Evolutionary conservation across 2,888 invertebrate species (phyloP).

Genomic region (Diarsia rubi): DNA sequence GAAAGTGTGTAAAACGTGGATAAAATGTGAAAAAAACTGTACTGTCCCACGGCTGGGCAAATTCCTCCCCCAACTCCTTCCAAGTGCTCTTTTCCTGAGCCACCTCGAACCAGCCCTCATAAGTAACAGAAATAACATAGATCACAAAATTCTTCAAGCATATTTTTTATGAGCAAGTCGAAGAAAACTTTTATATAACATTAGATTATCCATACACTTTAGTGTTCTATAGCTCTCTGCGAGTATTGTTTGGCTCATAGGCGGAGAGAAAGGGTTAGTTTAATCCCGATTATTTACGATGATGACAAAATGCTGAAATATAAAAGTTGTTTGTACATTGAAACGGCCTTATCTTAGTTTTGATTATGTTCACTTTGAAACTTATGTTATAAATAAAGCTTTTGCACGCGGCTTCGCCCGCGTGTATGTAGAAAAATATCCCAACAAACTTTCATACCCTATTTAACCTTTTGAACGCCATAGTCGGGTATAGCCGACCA

Average conservation of each 20-base stretch:
- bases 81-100: too few relatives aligned
- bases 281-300: slow-evolving; percentile 14
- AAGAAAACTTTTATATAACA: slow-evolving; percentile 16
- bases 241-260: slow-evolving; percentile 20
- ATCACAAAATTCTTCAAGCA: background rate
- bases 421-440: too few relatives aligned
- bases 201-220: slow-evolving; percentile 14
- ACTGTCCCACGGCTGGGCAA: too few relatives aligned
- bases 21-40: too few relatives aligned
- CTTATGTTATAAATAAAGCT: background rate
- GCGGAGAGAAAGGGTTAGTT: background rate
- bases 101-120: too few relatives aligned
- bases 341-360: background rate
- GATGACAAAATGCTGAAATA: background rate
- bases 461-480: too few relatives aligned
- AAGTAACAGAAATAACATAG: background rate
- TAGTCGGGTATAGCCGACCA: too few relatives aligned
- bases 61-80: too few relatives aligned
- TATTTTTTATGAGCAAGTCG: slow-evolving; percentile 5
- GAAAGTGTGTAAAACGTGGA: too few relatives aligned
- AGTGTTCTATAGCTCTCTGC: background rate
- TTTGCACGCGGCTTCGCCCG: too few relatives aligned
- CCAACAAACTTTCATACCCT: too few relatives aligned
- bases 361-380: background rate
- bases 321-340: background rate